Evolutionary conservation across 2,797 vertebrate species (phyloP).

Genomic region (Carcharodon carcharias): DNA sequence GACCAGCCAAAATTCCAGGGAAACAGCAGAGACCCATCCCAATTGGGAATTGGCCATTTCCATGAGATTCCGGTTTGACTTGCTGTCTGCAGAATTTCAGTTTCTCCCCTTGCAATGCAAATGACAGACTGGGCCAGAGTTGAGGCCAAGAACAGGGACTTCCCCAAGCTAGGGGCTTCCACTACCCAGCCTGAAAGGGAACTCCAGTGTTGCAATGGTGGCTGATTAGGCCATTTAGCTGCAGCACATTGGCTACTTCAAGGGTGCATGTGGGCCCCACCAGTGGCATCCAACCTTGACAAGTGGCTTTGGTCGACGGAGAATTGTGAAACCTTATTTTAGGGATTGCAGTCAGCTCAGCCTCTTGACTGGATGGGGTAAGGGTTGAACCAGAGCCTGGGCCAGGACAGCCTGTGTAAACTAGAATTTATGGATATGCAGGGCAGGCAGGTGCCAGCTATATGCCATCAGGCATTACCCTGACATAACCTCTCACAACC

Average conservation of each 20-base stretch:
- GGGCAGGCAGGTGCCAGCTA: neutral
- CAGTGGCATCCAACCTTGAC: neutral
- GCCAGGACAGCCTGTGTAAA: neutral
- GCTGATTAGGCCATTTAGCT: neutral
- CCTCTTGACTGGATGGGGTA: neutral
- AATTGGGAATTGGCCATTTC: neutral
- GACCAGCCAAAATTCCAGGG: neutral
- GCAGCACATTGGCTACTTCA: neutral
- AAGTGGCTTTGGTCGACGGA: neutral
- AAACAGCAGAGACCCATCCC: neutral
- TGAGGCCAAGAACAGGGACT: neutral
- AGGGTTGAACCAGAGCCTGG: neutral
- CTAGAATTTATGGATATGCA: neutral
- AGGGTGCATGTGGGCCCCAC: neutral
- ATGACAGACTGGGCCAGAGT: neutral
- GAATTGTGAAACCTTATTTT: neutral
- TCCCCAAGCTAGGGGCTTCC: neutral
- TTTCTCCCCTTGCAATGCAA: neutral
- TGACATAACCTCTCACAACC: neutral
- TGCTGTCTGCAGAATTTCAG: neutral
- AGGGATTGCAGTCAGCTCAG: neutral
- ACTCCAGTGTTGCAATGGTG: neutral
- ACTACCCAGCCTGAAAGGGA: neutral
- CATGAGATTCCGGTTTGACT: neutral
- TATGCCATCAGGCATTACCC: neutral